Base-by-base conservation (phyloP, 2,113 vertebrate species). In the Hydrochoerus hydrochaeris region DNA sequence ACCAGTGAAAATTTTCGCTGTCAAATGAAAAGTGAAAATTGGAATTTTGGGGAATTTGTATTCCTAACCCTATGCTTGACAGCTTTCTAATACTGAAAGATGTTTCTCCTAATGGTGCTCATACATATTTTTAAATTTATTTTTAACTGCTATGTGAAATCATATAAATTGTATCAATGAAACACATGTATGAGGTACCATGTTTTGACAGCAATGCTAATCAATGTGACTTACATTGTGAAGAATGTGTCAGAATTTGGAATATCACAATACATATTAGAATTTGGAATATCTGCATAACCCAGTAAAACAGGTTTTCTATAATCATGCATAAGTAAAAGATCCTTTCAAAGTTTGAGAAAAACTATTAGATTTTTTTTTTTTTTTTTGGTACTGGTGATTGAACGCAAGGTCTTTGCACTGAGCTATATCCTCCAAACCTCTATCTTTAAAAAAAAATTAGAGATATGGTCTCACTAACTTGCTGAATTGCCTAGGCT, bases 1-100 rank as follows among this genome's bases (percentile, higher is more conserved):
- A 35, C 49, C 65, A 41, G 6, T 75, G 20, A 96, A 88, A 95
- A 82, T 81, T 75, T 67, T 49, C 91, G 71, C n/a, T 88, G 41
- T 82, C 41, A 75, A 60, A n/a, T 77, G 35, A 81, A 88, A 91
- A 38, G 28, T 84, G 30, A 85, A 88, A 88, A 65, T 24, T 77
- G 41, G 62, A 58, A 80, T 85, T 85, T 87, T 65, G n/a, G 65
- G 88, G 78, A 91, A 88, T 82, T 83, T 63, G 28, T 83, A 26
- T 91, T 80, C 24, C 19, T 49, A 54, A 49, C 13, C 2, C 2
- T 63, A 46, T 73, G 13, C 24, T 89, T 94, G 44, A 85, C 5
- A 88, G 30, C 80, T 91, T 82, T 30, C 32, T 41, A 62, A 17
- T 38, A 58, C n/a, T n/a, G 75, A 49, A 73, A 91, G n/a, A 63